A percentile compares a stretch with the other conserved stretches of the same genome.
phyloP scores from a whole-genome alignment of 1,140 invertebrate species.

The Eriocheir sinensis region DNA sequence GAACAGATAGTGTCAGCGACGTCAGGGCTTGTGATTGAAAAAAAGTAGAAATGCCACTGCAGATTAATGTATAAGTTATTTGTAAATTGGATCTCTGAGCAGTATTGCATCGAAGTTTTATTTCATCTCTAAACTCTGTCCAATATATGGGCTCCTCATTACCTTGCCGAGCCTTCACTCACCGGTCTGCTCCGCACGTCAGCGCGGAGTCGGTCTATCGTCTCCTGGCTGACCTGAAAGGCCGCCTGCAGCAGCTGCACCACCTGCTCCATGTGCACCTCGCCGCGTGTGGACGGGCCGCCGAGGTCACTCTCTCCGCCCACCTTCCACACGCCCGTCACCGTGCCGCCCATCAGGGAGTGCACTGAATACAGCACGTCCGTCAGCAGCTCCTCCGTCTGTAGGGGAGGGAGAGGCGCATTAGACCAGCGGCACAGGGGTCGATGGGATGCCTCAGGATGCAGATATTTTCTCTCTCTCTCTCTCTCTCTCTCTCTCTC shows the following conservation, averaged over 20 bases:
- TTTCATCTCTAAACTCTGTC: too few relatives aligned
- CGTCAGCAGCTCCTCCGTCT: slow-evolving; percentile 62
- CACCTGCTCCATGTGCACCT: slow-evolving; percentile 59
- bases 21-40: too few relatives aligned
- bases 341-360: slow-evolving; percentile 58
- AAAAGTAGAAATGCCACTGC: too few relatives aligned
- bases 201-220: slow-evolving; percentile 19
- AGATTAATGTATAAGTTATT: too few relatives aligned
- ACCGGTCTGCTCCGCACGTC: slow-evolving; percentile 49
- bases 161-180: too few relatives aligned
- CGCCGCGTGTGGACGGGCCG: neutral
- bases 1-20: too few relatives aligned
- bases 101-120: too few relatives aligned
- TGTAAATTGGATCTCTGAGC: too few relatives aligned
- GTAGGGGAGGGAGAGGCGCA: neutral
- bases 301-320: neutral
- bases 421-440: neutral
- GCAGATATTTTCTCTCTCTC: too few relatives aligned
- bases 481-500: too few relatives aligned
- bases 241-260: slow-evolving; percentile 52
- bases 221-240: slow-evolving; percentile 56
- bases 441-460: too few relatives aligned
- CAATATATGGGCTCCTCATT: too few relatives aligned
- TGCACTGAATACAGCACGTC: slow-evolving; percentile 66
- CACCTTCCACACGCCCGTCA: slow-evolving; percentile 56